Conservation (phyloP, 2,888 invertebrate species). For the Tenthredo distinguenda region DNA sequence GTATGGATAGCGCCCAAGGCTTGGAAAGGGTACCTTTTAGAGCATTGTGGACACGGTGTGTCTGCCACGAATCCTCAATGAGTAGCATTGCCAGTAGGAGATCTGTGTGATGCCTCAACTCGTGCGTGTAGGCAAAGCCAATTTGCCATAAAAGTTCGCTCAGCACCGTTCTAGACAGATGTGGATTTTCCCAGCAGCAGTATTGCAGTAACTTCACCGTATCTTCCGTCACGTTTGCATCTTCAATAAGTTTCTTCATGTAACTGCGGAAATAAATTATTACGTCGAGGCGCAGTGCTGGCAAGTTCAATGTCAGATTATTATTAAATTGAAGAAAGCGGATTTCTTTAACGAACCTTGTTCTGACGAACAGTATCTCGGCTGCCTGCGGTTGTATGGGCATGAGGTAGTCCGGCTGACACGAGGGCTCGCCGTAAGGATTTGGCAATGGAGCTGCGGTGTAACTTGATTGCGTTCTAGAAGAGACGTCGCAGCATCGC, state of each 20-base stretch:
- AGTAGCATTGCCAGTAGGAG: conserved; percentile 91
- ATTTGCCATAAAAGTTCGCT: conserved; percentile 96
- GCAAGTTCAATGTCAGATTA: not conserved
- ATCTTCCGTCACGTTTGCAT: conserved; percentile 95
- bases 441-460: conserved; percentile 83
- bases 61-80: conserved; percentile 98
- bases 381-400: conserved; percentile 87
- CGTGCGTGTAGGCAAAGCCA: conserved; percentile 94
- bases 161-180: conserved; percentile 93
- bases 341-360: conserved; percentile 80
- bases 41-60: conserved; percentile 95
- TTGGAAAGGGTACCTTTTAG: conserved; percentile 86
- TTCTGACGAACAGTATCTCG: conserved; percentile 90
- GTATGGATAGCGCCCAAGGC: not conserved
- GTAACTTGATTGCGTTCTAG: conserved; percentile 78
- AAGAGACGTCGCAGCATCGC: conserved; percentile 94
- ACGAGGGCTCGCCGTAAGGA: conserved; percentile 85
- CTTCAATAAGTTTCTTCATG: conserved; percentile 97
- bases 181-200: conserved; percentile 98
- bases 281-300: not conserved
- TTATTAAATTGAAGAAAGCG: not conserved
- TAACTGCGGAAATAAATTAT: conserved; percentile 81
- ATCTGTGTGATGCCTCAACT: conserved; percentile 95
- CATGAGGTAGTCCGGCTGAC: conserved; percentile 81
- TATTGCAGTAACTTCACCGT: conserved; percentile 94